Base-by-base conservation (phyloP, 1,140 invertebrate genomes). In the Trachymyrmex cornetzi region DNA sequence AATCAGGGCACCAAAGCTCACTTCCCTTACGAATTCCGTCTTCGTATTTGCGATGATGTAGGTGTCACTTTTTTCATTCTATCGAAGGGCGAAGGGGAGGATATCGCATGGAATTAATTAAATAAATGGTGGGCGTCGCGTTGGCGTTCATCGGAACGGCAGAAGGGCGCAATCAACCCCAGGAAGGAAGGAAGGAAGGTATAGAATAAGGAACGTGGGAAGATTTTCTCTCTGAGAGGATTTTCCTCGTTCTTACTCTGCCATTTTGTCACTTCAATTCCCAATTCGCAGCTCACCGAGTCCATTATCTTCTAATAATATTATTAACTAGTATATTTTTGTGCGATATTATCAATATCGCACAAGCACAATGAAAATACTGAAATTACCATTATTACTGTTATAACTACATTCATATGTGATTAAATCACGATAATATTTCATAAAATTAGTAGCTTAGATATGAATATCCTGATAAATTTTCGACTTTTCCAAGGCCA, bases 51-150 rank as follows among this genome's bases (percentile, higher is more conserved):
- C 34, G 22, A 50, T 38, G 48, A 77, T 30, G 34, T 67, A 22
- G 72, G 27, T 38, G 38, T 64, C 24, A 27, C 34, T 77, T 77
- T 63, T 82, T 61, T 85, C 19, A 22, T 75, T 38, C 11, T 50
- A 38, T 64, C 14, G 61, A 63, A 86, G n/a, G n/a, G 12, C 63
- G 6, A 55, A 66, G 19, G 72, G 59, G 48, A 77, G n/a, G 44
- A 57, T 38, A 64, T 77, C 53, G 72, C n/a, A 66, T 63, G 64
- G 82, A 88, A 90, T 90, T 91, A 91, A 91, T 91, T 90, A 91
- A 89, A 90, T 91, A 90, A 90, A 91, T 88, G 82, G 86, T 69
- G 59, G 53, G 57, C 80, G 69, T 63, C 48, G 57, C 80, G 59
- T 63, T 30, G 53, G n/a, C 63, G 22, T 57, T 64, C 63, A 71